Conservation (phyloP, 2,888 invertebrate genomes). For the Abrostola tripartita region DNA sequence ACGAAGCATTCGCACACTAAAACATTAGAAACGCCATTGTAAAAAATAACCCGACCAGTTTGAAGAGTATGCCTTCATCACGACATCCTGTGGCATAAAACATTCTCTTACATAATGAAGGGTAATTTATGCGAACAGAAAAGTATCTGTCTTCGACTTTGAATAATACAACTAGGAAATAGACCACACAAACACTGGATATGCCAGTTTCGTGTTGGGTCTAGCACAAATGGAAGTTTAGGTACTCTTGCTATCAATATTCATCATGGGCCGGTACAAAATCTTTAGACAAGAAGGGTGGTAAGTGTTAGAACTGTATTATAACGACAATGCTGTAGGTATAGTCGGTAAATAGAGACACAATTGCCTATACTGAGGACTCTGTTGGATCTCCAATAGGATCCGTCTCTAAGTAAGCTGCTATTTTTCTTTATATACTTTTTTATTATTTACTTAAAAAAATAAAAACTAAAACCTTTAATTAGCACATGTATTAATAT, state of each 20-base stretch:
- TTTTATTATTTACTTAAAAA: too few species aligned
- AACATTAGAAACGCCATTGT: slow-evolving; percentile 63
- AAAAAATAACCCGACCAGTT: slow-evolving; percentile 65
- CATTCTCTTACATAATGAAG: slow-evolving; percentile 82
- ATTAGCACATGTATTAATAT: too few species aligned
- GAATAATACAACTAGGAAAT: slow-evolving; percentile 58
- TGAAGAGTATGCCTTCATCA: slow-evolving; percentile 77
- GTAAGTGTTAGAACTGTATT: too few species aligned
- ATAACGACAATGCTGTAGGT: too few species aligned
- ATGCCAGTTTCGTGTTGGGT: slow-evolving; percentile 34
- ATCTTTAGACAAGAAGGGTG: too few species aligned
- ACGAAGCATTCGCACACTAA: slow-evolving; percentile 64
- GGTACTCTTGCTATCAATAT: slow-evolving; percentile 16
- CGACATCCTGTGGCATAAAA: slow-evolving; percentile 83
- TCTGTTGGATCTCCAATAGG: not conserved
- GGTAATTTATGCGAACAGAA: slow-evolving; percentile 82
- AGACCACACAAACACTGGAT: slow-evolving; percentile 69
- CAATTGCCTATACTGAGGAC: too few species aligned
- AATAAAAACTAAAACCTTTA: too few species aligned
- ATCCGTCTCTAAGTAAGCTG: too few species aligned
- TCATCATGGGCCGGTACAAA: not conserved
- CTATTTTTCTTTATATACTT: too few species aligned
- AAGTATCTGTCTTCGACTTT: slow-evolving; percentile 75
- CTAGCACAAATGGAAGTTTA: slow-evolving; percentile 24
- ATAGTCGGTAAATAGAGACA: too few species aligned